Conservation (phyloP, 2,797 vertebrate species). For the Xenops minutus region DNA sequence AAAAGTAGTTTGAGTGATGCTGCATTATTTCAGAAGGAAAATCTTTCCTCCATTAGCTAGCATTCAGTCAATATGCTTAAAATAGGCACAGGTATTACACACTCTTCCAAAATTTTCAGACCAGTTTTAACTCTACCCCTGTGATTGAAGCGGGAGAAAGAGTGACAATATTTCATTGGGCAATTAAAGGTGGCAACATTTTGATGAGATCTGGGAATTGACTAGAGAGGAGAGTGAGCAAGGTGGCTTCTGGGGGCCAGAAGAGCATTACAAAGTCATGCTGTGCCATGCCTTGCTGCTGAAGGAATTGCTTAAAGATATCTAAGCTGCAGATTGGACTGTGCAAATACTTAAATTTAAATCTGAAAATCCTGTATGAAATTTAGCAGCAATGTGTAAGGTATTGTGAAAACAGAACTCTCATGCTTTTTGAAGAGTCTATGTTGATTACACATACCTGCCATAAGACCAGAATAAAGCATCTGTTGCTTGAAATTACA, state of each 20-base stretch:
- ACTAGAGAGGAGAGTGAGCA: neutral
- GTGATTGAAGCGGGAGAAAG: neutral
- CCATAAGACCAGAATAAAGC: neutral
- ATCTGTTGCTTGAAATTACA: neutral
- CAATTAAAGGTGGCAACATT: neutral
- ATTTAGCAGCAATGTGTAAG: neutral
- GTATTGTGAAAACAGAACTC: neutral
- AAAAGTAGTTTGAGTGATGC: constrained; percentile 56
- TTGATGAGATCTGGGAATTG: neutral
- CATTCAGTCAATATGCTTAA: constrained; percentile 39
- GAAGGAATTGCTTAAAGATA: neutral
- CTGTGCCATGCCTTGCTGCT: neutral
- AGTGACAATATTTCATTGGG: neutral
- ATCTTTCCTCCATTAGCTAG: constrained; percentile 34
- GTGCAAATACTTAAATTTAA: neutral
- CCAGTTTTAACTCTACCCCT: neutral
- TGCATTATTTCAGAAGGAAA: constrained; percentile 51
- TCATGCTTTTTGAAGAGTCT: neutral
- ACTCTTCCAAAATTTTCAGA: constrained; percentile 20
- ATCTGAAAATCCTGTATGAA: neutral
- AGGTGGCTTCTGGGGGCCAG: neutral
- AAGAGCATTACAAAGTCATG: neutral
- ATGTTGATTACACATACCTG: neutral
- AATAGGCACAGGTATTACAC: neutral
- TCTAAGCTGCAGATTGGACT: neutral